phyloP scores from a whole-genome alignment of 2,888 invertebrate species.

The Odontocerum albicorne region DNA sequence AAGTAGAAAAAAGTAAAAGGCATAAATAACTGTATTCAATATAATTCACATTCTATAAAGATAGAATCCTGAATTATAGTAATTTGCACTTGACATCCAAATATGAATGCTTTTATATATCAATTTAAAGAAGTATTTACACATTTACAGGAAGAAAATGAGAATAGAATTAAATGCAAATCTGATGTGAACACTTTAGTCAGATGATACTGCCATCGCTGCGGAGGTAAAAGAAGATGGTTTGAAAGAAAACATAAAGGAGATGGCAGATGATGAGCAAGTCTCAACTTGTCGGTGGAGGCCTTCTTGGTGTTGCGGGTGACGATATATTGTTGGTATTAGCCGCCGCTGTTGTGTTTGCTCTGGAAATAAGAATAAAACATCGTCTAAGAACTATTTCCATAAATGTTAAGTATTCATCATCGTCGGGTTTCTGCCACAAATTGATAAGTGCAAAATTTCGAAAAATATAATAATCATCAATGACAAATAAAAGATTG shows the following conservation, averaged over 20 bases:
- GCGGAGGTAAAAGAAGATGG: background rate
- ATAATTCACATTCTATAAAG: conserved; percentile 5
- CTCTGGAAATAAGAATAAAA: too few species aligned
- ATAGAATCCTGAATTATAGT: conserved; percentile 8
- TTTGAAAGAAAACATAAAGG: conserved; percentile 7
- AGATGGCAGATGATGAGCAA: conserved; percentile 14
- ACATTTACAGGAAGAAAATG: conserved; percentile 7
- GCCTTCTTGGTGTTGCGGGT: background rate
- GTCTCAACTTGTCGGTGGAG: conserved; percentile 15
- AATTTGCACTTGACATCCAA: conserved; percentile 3
- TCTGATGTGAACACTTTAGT: conserved; percentile 9
- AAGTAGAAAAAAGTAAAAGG: background rate
- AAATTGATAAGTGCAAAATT: too few species aligned
- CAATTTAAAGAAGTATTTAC: conserved; percentile 1
- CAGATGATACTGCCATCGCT: conserved; percentile 3
- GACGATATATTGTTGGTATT: conserved; percentile 1
- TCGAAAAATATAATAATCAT: too few species aligned
- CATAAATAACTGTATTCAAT: background rate
- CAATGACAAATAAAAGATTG: too few species aligned
- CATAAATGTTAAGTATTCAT: too few species aligned
- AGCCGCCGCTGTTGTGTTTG: conserved; percentile 1
- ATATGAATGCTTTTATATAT: conserved; percentile 3
- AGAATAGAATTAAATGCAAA: conserved; percentile 14
- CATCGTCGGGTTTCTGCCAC: too few species aligned
- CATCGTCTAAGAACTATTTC: too few species aligned